phyloP scores from a whole-genome alignment of 2,888 invertebrate species.

The Napeogenes inachia region DNA sequence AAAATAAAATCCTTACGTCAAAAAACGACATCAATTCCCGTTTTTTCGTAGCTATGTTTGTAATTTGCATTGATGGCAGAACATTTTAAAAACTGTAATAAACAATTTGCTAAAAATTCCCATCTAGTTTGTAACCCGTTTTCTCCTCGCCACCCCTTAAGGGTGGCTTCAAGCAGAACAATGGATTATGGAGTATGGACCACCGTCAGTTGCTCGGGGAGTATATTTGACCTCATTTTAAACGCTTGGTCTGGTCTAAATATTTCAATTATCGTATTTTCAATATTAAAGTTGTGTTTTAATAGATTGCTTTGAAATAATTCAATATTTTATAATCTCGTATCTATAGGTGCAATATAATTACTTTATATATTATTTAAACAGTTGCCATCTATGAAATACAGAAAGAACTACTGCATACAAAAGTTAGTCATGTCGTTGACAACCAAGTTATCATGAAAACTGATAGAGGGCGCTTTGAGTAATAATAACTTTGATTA shows the following conservation, averaged over 20 bases:
- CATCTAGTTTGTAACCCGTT: conserved; percentile 20
- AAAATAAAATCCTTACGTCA: too few species aligned
- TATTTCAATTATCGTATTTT: too few species aligned
- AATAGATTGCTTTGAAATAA: too few species aligned
- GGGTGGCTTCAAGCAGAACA: conserved; percentile 23
- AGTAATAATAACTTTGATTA: background rate
- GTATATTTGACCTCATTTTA: conserved; percentile 20
- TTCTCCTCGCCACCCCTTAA: conserved; percentile 16
- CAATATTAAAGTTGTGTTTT: too few species aligned
- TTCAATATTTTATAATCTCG: too few species aligned
- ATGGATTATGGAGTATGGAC: conserved; percentile 8
- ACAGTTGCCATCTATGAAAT: background rate
- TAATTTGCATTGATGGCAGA: background rate
- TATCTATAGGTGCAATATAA: too few species aligned
- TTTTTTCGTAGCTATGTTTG: background rate
- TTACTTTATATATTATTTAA: too few species aligned
- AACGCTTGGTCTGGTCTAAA: background rate
- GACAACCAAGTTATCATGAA: background rate
- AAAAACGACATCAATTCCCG: too few species aligned
- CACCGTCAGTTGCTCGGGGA: conserved; percentile 12
- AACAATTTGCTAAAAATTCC: conserved; percentile 7
- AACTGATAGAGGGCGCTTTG: background rate
- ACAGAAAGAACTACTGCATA: background rate
- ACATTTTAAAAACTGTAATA: conserved; percentile 8
- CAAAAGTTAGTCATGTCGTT: background rate